These are phyloP conservation scores for Pardalotus punctatus DNA, from an alignment of 2,113 vertebrate species.

Conservation along the genomic window DNA sequence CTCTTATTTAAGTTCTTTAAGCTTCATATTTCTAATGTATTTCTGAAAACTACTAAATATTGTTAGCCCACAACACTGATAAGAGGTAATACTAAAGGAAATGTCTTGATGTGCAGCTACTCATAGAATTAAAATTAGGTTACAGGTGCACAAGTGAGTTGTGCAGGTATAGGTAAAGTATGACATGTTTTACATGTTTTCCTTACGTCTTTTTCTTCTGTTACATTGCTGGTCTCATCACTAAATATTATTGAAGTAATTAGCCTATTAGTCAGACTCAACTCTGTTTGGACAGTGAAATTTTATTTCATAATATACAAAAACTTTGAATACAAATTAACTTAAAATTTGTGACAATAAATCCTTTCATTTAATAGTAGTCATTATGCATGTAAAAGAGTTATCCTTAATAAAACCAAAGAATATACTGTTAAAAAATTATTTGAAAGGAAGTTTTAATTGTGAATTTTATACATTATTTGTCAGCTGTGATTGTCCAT, in stretches of 20 bases:
- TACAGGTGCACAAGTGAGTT: background rate
- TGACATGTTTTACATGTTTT: background rate
- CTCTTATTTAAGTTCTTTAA: background rate
- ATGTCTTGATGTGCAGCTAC: background rate
- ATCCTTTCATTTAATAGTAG: background rate
- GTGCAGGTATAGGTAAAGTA: background rate
- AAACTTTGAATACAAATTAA: background rate
- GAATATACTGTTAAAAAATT: background rate
- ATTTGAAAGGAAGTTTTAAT: background rate
- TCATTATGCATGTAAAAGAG: background rate
- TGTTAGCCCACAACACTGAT: background rate
- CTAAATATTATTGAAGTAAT: background rate
- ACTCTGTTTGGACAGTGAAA: background rate
- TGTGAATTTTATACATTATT: background rate
- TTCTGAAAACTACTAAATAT: background rate
- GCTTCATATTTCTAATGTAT: background rate
- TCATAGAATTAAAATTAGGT: background rate
- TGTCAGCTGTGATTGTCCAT: background rate
- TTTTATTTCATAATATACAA: background rate
- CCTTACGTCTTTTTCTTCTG: background rate
- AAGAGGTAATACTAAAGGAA: background rate
- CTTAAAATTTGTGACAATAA: background rate
- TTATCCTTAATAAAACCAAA: background rate
- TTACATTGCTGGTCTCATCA: background rate
- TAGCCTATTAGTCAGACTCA: background rate